Percentiles rank a stretch among this genome's conserved stretches.
phyloP scores from a whole-genome alignment of 2,113 vertebrate genomes.

The Thryonomys swinderianus region DNA sequence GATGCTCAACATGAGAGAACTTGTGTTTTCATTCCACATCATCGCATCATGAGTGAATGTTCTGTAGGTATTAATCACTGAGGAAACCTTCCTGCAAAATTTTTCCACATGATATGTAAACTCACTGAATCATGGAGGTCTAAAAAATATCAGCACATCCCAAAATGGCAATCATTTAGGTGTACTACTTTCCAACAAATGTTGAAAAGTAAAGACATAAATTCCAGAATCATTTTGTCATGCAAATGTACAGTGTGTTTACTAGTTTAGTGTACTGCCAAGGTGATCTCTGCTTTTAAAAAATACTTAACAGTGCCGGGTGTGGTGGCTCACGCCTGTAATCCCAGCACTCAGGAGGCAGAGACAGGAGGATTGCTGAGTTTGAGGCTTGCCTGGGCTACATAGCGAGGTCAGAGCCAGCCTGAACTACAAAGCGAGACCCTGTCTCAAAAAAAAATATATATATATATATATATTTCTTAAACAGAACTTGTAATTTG shows the following conservation, averaged over 20 bases:
- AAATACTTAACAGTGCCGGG: no score
- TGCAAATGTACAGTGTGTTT: background rate
- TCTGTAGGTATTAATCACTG: background rate
- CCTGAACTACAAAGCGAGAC: no score
- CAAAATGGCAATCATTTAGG: background rate
- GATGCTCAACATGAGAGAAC: background rate
- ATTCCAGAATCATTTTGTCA: background rate
- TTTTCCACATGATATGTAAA: background rate
- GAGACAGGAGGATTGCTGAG: no score
- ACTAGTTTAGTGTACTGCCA: constrained; percentile 10
- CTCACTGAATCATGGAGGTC: background rate
- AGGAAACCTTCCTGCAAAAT: background rate
- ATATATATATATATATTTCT: no score
- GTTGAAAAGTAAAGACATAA: constrained; percentile 41
- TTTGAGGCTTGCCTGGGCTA: no score
- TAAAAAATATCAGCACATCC: background rate
- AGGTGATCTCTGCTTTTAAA: background rate
- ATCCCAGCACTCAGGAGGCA: no score
- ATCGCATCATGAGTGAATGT: background rate
- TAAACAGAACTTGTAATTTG: background rate
- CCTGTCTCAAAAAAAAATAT: no score
- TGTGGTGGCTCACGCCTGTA: no score
- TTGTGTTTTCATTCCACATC: background rate
- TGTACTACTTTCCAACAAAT: background rate
- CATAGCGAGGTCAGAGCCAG: no score